These are phyloP conservation scores for Hoplostethus atlanticus DNA, from an alignment of 2,797 vertebrate genomes.

Conservation along the genomic window DNA sequence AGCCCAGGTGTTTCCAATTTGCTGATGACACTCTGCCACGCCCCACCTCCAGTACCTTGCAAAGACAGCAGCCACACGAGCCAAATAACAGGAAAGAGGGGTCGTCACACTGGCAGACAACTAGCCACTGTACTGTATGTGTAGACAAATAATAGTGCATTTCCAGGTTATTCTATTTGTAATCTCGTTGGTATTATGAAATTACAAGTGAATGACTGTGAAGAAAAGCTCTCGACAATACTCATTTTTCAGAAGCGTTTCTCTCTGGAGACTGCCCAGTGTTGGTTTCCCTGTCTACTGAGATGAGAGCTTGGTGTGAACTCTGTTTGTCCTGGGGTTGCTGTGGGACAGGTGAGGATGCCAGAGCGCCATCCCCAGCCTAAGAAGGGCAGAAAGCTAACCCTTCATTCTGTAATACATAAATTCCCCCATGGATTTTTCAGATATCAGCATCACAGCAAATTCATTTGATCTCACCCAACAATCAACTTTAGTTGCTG, in stretches of 20 bases:
- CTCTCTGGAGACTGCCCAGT: conserved; percentile 3
- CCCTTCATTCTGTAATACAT: background rate
- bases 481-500: too few species aligned
- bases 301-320: conserved; percentile 46
- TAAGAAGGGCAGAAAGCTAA: conserved; percentile 57
- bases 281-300: background rate
- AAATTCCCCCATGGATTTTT: too few species aligned
- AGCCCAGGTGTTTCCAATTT: too few species aligned
- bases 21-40: too few species aligned
- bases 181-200: background rate
- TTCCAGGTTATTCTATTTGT: background rate
- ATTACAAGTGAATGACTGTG: background rate
- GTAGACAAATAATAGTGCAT: background rate
- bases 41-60: too few species aligned
- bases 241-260: background rate
- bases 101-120: too few species aligned
- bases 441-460: too few species aligned
- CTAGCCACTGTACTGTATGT: too few species aligned
- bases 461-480: background rate
- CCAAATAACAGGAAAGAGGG: too few species aligned
- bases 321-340: conserved; percentile 47
- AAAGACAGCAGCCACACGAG: too few species aligned
- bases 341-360: conserved; percentile 41
- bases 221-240: background rate
- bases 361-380: conserved; percentile 17